phyloP scores from a whole-genome alignment of 2,888 invertebrate species.

The Plebejus melissa region DNA sequence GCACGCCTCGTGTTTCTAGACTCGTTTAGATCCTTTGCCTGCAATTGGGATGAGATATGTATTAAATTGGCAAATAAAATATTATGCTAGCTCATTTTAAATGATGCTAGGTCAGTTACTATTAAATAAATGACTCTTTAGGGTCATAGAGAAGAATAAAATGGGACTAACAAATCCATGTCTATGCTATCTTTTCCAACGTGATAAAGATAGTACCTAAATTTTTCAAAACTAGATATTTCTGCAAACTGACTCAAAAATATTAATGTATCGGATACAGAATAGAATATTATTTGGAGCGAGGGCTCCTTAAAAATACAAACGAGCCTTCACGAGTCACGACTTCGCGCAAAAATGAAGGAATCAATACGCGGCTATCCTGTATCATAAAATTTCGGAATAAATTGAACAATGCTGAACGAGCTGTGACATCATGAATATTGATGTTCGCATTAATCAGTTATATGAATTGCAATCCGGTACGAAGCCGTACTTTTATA shows the following conservation, averaged over 20 bases:
- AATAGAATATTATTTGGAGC: no score
- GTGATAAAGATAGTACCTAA: no score
- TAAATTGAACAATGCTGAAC: slow-evolving; percentile 2
- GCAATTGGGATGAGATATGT: neutral
- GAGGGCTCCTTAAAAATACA: neutral
- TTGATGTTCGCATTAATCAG: neutral
- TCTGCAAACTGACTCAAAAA: no score
- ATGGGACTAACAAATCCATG: no score
- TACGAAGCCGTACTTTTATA: slow-evolving; percentile 20
- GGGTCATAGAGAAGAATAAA: no score
- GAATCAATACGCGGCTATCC: neutral
- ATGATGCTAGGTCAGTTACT: no score
- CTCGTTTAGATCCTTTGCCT: slow-evolving; percentile 13
- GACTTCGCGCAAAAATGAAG: neutral
- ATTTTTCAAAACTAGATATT: no score
- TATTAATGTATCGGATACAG: no score
- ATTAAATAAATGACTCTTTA: no score
- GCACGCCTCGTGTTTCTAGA: slow-evolving; percentile 13
- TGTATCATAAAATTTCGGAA: neutral
- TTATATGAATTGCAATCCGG: slow-evolving; percentile 6
- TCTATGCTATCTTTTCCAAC: no score
- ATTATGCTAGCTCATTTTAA: neutral
- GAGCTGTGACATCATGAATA: slow-evolving; percentile 1
- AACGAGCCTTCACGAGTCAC: neutral
- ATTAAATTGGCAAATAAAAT: neutral